phyloP scores from a whole-genome alignment of 2,113 vertebrate species.

The Myotis yumanensis region DNA sequence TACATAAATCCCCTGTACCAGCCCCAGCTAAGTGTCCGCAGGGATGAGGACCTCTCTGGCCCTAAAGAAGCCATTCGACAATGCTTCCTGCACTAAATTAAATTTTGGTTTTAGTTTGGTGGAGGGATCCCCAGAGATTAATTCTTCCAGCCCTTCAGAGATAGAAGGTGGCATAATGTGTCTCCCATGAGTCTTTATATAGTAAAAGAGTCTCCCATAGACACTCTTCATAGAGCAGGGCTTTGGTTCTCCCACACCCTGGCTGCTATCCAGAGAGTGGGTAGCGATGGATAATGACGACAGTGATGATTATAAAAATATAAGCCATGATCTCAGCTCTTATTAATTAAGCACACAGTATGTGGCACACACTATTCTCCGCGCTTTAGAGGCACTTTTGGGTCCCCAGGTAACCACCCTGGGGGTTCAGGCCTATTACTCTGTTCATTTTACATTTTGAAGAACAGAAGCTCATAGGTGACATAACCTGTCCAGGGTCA shows the following conservation, averaged over 20 bases:
- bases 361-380: not conserved
- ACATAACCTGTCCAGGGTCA: not conserved
- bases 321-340: not conserved
- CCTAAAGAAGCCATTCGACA: not conserved
- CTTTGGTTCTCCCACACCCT: not conserved
- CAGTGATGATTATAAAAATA: not conserved
- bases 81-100: not conserved
- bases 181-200: not conserved
- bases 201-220: not conserved
- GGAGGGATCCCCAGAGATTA: not conserved
- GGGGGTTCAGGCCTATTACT: not conserved
- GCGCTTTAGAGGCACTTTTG: not conserved
- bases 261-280: not conserved
- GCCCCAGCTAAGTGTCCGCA: not conserved
- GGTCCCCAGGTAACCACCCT: not conserved
- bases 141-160: not conserved
- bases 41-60: not conserved
- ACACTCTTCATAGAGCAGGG: not conserved
- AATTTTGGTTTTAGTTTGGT: not conserved
- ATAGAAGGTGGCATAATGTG: not conserved
- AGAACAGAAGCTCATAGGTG: not conserved
- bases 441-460: not conserved
- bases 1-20: not conserved
- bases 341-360: not conserved
- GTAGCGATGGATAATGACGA: not conserved